phyloP scores from a whole-genome alignment of 2,888 invertebrate genomes.

The Ceramica pisi region DNA sequence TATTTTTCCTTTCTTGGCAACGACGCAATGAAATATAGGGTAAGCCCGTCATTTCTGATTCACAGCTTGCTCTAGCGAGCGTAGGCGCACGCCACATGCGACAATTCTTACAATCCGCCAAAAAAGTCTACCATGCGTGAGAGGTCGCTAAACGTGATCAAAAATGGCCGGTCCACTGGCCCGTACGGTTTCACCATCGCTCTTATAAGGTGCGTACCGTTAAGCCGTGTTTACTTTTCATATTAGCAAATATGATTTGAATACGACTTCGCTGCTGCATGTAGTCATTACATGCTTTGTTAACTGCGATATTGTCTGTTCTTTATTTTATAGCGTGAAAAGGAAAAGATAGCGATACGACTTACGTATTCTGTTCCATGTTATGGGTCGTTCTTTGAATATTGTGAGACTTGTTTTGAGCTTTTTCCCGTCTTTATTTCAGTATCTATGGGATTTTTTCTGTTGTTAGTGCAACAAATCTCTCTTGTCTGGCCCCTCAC shows the following conservation, averaged over 20 bases:
- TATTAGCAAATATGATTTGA: slow-evolving; percentile 69
- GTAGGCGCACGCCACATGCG: slow-evolving; percentile 25
- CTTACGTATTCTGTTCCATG: slow-evolving; percentile 15
- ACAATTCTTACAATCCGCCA: slow-evolving; percentile 47
- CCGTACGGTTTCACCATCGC: slow-evolving; percentile 75
- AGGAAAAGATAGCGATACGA: slow-evolving; percentile 23
- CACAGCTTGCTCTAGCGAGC: slow-evolving; percentile 33
- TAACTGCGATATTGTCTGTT: slow-evolving; percentile 37
- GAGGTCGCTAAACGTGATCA: slow-evolving; percentile 58
- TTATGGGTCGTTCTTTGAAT: slow-evolving; percentile 5
- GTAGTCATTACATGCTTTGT: slow-evolving; percentile 47
- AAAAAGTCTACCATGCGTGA: slow-evolving; percentile 55
- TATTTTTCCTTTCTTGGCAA: slow-evolving; percentile 39
- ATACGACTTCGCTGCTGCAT: slow-evolving; percentile 48
- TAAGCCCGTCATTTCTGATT: slow-evolving; percentile 31
- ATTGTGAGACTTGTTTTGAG: slow-evolving; percentile 8
- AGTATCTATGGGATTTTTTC: not conserved
- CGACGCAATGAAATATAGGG: slow-evolving; percentile 16
- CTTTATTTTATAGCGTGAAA: slow-evolving; percentile 31
- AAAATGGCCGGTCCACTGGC: slow-evolving; percentile 73
- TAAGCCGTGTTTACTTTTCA: slow-evolving; percentile 72
- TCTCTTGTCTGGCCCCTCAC: too few species aligned
- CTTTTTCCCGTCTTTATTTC: not conserved
- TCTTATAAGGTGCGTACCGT: slow-evolving; percentile 75
- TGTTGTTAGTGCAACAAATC: too few species aligned